Conservation (phyloP, 2,113 vertebrate species). For the Mionectes macconnelli region DNA sequence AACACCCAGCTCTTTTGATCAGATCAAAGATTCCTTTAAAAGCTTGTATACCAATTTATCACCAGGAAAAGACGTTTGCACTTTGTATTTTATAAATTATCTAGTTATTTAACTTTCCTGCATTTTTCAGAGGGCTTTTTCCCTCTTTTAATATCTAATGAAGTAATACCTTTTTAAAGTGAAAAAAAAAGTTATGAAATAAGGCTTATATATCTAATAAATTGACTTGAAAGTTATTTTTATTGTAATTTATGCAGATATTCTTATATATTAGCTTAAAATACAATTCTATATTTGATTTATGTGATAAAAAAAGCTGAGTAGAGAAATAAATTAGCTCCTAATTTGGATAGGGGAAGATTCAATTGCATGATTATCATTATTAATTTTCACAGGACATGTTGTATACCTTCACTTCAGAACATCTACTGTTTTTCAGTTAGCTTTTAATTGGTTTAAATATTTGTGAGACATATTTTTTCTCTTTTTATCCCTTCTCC, state of each 20-base stretch:
- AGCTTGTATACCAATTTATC: neutral
- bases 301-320: neutral
- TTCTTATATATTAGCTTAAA: neutral
- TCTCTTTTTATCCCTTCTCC: rapidly evolving
- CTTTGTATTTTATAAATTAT: neutral
- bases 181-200: neutral
- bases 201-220: neutral
- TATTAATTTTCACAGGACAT: neutral
- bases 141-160: neutral
- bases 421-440: neutral
- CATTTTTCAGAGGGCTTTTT: neutral
- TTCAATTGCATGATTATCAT: neutral
- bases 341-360: neutral
- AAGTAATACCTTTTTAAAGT: neutral
- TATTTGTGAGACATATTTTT: neutral
- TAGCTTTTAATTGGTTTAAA: neutral
- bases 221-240: neutral
- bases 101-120: neutral
- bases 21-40: constrained; percentile 32
- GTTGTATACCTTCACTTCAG: neutral
- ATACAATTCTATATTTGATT: neutral
- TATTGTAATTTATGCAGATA: neutral
- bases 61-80: neutral
- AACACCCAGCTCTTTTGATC: constrained; percentile 22
- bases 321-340: neutral